Percentiles rank a stretch among this genome's conserved stretches.
Evolutionary conservation across 2,113 vertebrate species (phyloP).

Genomic region (Plotosus lineatus): DNA sequence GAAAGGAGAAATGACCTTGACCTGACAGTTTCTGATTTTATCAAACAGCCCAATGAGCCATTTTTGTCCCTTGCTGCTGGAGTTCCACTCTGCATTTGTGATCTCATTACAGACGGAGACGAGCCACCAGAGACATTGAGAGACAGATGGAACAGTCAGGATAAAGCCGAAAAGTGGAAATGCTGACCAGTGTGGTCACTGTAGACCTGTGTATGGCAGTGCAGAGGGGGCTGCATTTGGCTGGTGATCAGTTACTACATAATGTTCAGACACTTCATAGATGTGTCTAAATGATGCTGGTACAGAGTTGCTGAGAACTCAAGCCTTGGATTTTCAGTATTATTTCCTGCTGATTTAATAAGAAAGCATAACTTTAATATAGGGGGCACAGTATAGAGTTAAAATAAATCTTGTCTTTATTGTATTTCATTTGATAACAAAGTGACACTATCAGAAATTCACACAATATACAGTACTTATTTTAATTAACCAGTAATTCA

Average conservation of each 20-base stretch:
- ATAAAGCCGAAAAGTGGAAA: slow-evolving; percentile 56
- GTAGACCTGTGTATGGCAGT: slow-evolving; percentile 56
- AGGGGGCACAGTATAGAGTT: neutral
- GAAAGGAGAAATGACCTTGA: slow-evolving; percentile 35
- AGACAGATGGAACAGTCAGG: slow-evolving; percentile 56
- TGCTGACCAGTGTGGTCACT: slow-evolving; percentile 52
- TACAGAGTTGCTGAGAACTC: slow-evolving; percentile 51
- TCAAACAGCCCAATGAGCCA: slow-evolving; percentile 21
- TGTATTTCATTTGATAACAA: neutral
- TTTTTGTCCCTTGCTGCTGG: slow-evolving; percentile 20
- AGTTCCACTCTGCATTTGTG: slow-evolving; percentile 5
- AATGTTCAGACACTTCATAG: slow-evolving; percentile 64
- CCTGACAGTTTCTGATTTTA: slow-evolving; percentile 26
- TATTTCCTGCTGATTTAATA: neutral
- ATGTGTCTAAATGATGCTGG: slow-evolving; percentile 58
- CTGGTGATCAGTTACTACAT: slow-evolving; percentile 66
- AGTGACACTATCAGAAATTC: neutral
- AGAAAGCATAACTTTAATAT: neutral
- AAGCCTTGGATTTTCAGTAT: neutral
- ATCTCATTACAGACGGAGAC: slow-evolving; percentile 22
- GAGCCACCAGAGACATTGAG: slow-evolving; percentile 46
- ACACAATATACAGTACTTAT: neutral
- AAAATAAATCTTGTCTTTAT: neutral
- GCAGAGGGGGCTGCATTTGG: slow-evolving; percentile 61
- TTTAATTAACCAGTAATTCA: neutral